Conservation (phyloP, 2,797 vertebrate species). For the Ctenopoma kingsleyae region DNA sequence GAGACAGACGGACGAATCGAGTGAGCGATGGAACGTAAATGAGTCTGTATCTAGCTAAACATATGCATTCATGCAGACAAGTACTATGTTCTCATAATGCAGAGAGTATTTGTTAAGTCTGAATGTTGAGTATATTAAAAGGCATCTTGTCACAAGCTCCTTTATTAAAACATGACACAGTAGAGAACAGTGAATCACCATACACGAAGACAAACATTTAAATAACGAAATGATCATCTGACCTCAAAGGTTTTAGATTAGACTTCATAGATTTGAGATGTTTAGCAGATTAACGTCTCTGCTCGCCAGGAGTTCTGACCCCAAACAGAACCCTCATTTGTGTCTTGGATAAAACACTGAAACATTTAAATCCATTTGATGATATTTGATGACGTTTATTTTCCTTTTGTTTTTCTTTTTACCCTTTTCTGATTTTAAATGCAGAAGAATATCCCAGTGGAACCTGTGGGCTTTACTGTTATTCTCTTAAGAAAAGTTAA, state of each 20-base stretch:
- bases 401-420: neutral
- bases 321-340: slow-evolving; percentile 14
- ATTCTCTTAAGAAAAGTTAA: slow-evolving; percentile 32
- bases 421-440: slow-evolving; percentile 3
- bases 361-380: slow-evolving; percentile 14
- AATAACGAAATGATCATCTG: neutral
- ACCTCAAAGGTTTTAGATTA: neutral
- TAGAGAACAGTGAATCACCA: neutral
- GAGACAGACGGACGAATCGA: no score
- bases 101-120: no score
- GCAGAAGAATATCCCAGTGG: neutral
- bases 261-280: neutral
- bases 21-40: no score
- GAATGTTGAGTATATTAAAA: no score
- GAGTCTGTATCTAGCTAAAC: no score
- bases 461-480: slow-evolving; percentile 5
- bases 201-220: neutral
- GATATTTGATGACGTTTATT: neutral
- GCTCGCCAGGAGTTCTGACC: neutral
- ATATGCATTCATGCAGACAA: no score
- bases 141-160: no score
- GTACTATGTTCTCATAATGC: no score
- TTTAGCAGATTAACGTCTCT: neutral
- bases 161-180: neutral
- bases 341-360: neutral